These are phyloP conservation scores for Micrasema minimum DNA, from an alignment of 1,140 invertebrate species.

Conservation along the genomic window DNA sequence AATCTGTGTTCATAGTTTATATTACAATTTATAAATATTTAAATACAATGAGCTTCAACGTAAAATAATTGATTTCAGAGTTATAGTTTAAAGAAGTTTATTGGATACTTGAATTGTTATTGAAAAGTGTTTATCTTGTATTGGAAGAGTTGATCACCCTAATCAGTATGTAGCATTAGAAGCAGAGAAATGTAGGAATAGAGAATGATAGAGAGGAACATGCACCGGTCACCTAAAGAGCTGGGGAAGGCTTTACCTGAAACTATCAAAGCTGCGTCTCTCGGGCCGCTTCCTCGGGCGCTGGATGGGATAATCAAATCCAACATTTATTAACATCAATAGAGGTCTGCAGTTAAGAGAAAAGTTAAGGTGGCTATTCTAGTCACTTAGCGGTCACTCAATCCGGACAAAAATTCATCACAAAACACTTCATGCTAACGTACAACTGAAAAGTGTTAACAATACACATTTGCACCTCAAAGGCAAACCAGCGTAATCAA, in stretches of 20 bases:
- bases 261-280: constrained; percentile 69
- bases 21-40: too few species aligned
- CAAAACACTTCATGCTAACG: constrained; percentile 41
- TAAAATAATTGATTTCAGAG: too few species aligned
- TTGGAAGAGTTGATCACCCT: constrained; percentile 9
- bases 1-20: too few species aligned
- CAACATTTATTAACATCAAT: constrained; percentile 66
- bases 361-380: constrained; percentile 42
- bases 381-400: constrained; percentile 36
- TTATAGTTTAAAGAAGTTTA: too few species aligned
- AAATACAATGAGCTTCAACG: too few species aligned
- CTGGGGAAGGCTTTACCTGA: constrained; percentile 61
- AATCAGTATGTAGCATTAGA: constrained; percentile 36
- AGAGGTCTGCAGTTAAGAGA: constrained; percentile 46
- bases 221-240: constrained; percentile 48
- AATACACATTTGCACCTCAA: constrained; percentile 21
- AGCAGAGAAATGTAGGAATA: constrained; percentile 12
- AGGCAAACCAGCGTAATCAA: constrained; percentile 26
- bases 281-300: constrained; percentile 67
- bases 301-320: constrained; percentile 68
- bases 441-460: constrained; percentile 27
- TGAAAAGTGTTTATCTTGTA: background rate
- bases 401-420: constrained; percentile 31
- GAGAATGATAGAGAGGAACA: constrained; percentile 18
- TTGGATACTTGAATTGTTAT: too few species aligned